Evolutionary conservation across 2,113 vertebrate species (phyloP).

Genomic region (Falco punctatus): DNA sequence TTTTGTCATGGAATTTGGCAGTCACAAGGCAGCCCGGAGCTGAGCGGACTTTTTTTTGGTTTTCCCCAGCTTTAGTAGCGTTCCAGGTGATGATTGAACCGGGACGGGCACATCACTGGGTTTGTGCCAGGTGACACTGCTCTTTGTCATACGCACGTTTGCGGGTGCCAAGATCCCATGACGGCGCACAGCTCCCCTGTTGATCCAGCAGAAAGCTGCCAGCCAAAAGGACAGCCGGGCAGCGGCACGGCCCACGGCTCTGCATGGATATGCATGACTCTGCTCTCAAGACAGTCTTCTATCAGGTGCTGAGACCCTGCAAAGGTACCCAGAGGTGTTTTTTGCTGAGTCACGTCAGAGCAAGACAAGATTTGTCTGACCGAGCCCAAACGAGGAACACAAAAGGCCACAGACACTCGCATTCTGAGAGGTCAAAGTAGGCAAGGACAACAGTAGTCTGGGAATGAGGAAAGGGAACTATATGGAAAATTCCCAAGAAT

Average conservation of each 20-base stretch:
- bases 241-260: neutral
- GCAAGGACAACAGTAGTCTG: neutral
- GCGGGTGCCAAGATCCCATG: neutral
- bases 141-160: conserved; percentile 18
- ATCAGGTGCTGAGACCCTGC: neutral
- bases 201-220: neutral
- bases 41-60: neutral
- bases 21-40: neutral
- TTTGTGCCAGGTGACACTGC: neutral
- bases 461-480: conserved; percentile 35
- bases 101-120: neutral
- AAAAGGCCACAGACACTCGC: conserved; percentile 2
- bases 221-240: neutral
- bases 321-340: neutral
- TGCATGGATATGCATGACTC: neutral
- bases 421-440: neutral
- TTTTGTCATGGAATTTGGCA: conserved; percentile 53
- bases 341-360: neutral
- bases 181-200: neutral
- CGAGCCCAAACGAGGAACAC: conserved; percentile 1
- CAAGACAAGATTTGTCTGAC: neutral
- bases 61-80: neutral
- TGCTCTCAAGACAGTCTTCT: neutral
- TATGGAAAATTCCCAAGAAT: conserved; percentile 58
- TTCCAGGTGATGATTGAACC: conserved; percentile 33